A percentile compares a stretch with the other conserved stretches of the same genome.
These are phyloP conservation scores for Channa maculata DNA, from an alignment of 2,113 vertebrate genomes.

Conservation along the genomic window DNA sequence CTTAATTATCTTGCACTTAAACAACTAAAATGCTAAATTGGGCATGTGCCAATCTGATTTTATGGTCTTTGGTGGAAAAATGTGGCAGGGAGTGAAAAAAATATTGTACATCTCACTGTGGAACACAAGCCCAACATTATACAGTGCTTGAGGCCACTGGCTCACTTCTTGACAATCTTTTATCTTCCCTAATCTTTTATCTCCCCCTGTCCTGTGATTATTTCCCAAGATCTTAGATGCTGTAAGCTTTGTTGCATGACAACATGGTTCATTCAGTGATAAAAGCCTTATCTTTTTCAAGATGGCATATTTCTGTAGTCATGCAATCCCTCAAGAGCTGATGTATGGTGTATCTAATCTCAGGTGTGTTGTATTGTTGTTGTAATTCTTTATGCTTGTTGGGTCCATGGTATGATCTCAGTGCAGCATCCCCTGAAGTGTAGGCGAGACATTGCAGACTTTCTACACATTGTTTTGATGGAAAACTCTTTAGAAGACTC, in stretches of 20 bases:
- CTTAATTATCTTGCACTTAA: conserved; percentile 20
- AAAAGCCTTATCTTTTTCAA: conserved; percentile 56
- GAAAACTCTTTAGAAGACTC: conserved; percentile 44
- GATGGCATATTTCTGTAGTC: conserved; percentile 66
- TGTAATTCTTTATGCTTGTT: conserved; percentile 42
- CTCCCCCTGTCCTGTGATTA: conserved; percentile 55
- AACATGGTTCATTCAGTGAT: conserved; percentile 67
- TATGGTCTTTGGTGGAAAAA: conserved; percentile 36
- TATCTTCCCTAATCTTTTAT: conserved; percentile 58
- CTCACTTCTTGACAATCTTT: conserved; percentile 56
- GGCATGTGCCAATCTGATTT: conserved; percentile 62
- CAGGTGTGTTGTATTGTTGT: conserved; percentile 26
- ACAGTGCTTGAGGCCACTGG: conserved; percentile 22
- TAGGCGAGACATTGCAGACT: conserved; percentile 39
- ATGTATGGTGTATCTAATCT: conserved; percentile 56
- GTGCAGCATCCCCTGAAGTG: conserved; percentile 18
- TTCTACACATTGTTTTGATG: conserved; percentile 44
- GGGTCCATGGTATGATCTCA: conserved; percentile 60
- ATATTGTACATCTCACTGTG: conserved; percentile 32
- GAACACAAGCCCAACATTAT: conserved; percentile 51
- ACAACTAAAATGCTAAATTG: conserved; percentile 32
- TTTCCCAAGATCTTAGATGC: conserved; percentile 53
- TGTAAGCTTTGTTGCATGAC: conserved; percentile 55
- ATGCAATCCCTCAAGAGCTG: conserved; percentile 50
- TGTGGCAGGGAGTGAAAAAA: conserved; percentile 51